Conservation (phyloP, 23 tunicate species). For the Ascidia mentula region DNA sequence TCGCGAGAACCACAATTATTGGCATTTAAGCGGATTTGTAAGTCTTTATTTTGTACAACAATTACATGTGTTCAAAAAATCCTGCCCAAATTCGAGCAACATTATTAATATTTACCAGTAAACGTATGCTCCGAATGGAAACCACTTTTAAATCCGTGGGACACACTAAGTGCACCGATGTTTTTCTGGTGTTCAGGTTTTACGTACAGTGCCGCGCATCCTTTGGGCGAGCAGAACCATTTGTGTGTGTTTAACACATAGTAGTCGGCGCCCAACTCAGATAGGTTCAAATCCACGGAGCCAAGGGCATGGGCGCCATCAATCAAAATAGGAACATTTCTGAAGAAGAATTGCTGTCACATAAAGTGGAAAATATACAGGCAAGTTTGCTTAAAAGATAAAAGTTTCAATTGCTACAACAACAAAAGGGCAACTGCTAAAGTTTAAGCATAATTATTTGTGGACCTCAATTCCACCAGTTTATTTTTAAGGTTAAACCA, state of each 20-base stretch:
- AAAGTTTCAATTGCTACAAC: too few species aligned
- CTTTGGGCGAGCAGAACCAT: slow-evolving; percentile 92
- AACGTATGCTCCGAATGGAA: slow-evolving; percentile 80
- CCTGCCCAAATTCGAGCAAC: neutral
- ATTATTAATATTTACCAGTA: slow-evolving; percentile 29
- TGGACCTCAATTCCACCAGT: too few species aligned
- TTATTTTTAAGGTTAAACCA: too few species aligned
- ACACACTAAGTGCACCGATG: slow-evolving; percentile 55
- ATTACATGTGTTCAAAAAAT: too few species aligned
- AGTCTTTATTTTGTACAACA: too few species aligned
- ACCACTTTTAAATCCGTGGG: slow-evolving; percentile 79
- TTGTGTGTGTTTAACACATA: slow-evolving; percentile 77
- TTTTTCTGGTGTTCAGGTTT: slow-evolving; percentile 46
- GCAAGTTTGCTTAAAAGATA: too few species aligned
- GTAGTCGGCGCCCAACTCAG: slow-evolving; percentile 61
- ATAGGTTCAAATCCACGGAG: slow-evolving; percentile 36
- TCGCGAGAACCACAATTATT: too few species aligned
- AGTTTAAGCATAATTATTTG: too few species aligned
- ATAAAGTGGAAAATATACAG: too few species aligned
- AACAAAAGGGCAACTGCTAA: too few species aligned
- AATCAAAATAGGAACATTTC: slow-evolving; percentile 67
- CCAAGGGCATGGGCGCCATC: slow-evolving; percentile 96
- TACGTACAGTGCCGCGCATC: slow-evolving; percentile 79
- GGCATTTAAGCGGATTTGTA: too few species aligned
- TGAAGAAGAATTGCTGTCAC: slow-evolving; percentile 19